Evolutionary conservation across 2,113 vertebrate genomes (phyloP).

Genomic region (Cephalopterus ornatus): DNA sequence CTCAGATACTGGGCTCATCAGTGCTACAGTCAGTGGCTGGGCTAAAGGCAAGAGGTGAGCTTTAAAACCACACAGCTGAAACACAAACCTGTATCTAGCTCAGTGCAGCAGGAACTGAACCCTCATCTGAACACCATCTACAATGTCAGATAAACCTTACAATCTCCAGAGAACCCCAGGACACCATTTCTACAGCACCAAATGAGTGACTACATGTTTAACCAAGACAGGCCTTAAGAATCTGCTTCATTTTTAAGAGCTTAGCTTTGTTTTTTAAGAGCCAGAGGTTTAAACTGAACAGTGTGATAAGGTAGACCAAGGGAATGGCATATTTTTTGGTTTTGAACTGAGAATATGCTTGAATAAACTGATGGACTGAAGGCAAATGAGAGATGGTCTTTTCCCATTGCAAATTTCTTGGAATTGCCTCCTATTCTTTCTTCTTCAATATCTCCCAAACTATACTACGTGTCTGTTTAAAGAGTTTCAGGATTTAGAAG

Average conservation of each 20-base stretch:
- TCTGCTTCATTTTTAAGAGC: background rate
- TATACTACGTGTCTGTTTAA: background rate
- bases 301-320: background rate
- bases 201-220: accelerated
- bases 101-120: background rate
- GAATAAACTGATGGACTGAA: background rate
- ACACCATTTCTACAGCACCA: background rate
- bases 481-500: background rate
- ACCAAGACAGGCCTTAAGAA: background rate
- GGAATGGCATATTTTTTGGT: background rate
- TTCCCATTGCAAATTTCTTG: background rate
- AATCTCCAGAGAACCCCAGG: background rate
- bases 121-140: background rate
- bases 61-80: background rate
- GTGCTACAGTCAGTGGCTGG: background rate
- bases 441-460: background rate
- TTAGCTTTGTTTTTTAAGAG: background rate
- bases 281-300: background rate
- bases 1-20: background rate
- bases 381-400: background rate
- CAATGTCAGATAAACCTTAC: background rate
- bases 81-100: background rate
- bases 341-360: background rate
- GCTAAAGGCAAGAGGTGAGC: background rate
- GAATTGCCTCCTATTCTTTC: background rate